Base-by-base conservation (phyloP, 2,888 invertebrate species). In the Cheilosia vernalis region DNA sequence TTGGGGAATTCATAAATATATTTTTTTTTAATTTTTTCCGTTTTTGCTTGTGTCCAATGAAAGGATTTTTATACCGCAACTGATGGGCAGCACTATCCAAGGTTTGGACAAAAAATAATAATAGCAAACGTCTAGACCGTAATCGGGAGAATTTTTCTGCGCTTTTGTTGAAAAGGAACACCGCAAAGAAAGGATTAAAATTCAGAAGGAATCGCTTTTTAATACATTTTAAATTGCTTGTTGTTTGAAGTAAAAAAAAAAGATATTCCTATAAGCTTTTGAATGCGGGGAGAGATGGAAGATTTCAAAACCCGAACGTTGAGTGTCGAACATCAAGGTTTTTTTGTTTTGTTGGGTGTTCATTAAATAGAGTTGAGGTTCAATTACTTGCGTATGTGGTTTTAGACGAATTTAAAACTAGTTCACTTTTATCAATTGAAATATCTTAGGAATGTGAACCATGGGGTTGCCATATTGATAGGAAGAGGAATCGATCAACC, bases 61-160 rank as follows among this genome's bases (percentile, higher is more conserved):
- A 64, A 27, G 64, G 53, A 58, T 64, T 30, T 73, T 19, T 56
- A 17, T 56, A 24, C 15, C 21, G 6, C 13, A 27, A 2, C 51
- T 51, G 10, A 15, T 15, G 51, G 51, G 4, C 9, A 10, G 10
- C 4, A 21, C 24, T 10, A 24, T 27, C 15, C 24, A 51, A 51
- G 37, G 37, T 21, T 66, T 72, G 49, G 55, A 83, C 67, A 78
- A 64, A 49, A 67, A 63, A 61, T 56, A 78, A 49, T 67, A 63
- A 61, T 56, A 83, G 67, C 13, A 37, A 33, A 56, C 73, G 83
- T 83, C 78, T 83, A 83, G 83, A 83, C 83, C 55, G 40, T 72
- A 61, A 67, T 80, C 67, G 61, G 7, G 15, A 61, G 40, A 10
- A 30, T 21, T 73, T 74, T 66, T 19, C 10, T 58, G 24, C 3